Conservation (phyloP, 2,888 invertebrate genomes). For the Lobophora halterata region DNA sequence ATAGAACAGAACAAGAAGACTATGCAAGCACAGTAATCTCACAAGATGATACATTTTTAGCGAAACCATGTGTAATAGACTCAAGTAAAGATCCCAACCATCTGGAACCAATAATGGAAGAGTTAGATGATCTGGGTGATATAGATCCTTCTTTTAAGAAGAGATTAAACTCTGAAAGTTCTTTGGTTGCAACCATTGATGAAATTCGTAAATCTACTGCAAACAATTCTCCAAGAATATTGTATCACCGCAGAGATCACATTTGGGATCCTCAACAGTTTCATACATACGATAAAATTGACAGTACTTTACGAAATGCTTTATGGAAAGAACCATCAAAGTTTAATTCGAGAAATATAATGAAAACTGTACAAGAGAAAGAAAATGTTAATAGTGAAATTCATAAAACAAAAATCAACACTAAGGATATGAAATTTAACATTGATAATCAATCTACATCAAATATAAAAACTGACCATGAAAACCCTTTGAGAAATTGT, state of each 20-base stretch:
- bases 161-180: constrained; percentile 76
- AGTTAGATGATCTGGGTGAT: constrained; percentile 78
- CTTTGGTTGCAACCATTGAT: constrained; percentile 83
- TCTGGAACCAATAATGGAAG: constrained; percentile 79
- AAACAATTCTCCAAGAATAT: constrained; percentile 79
- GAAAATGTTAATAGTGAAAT: constrained; percentile 49
- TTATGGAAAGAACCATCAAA: constrained; percentile 75
- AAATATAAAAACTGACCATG: constrained; percentile 2
- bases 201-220: constrained; percentile 81
- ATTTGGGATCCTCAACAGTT: constrained; percentile 72
- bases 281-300: constrained; percentile 54
- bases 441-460: constrained; percentile 12
- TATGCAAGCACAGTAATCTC: constrained; percentile 78
- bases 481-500: constrained; percentile 37
- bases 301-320: constrained; percentile 61
- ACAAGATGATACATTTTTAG: constrained; percentile 75
- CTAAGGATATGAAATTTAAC: constrained; percentile 43
- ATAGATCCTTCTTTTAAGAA: constrained; percentile 63
- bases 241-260: constrained; percentile 77
- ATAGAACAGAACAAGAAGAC: constrained; percentile 68
- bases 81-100: constrained; percentile 74
- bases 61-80: constrained; percentile 80
- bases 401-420: constrained; percentile 50
- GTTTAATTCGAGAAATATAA: constrained; percentile 66
- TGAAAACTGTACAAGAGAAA: constrained; percentile 68